phyloP scores from a whole-genome alignment of 2,113 vertebrate species.

The Sardina pilchardus region DNA sequence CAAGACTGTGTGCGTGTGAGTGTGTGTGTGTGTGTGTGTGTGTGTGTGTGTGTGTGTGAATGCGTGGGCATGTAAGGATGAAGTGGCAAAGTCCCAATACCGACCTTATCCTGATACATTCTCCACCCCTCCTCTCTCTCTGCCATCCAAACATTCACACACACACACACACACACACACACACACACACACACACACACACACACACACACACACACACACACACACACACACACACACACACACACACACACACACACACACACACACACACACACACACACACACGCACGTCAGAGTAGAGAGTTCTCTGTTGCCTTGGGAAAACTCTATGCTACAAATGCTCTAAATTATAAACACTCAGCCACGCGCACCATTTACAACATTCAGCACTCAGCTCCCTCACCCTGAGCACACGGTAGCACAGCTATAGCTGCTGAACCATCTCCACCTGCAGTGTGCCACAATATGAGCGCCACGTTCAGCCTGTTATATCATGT shows the following conservation, averaged over 20 bases:
- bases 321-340: neutral
- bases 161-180: neutral
- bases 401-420: neutral
- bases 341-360: neutral
- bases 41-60: neutral
- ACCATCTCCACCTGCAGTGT: neutral
- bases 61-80: neutral
- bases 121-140: neutral
- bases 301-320: neutral
- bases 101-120: neutral
- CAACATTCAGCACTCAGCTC: neutral
- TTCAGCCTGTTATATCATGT: neutral
- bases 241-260: neutral
- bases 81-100: neutral
- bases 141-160: neutral
- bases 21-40: neutral
- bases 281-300: neutral
- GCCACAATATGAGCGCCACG: neutral
- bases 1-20: slow-evolving; percentile 11
- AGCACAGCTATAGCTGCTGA: neutral
- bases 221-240: no score
- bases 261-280: neutral
- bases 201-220: no score
- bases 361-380: neutral
- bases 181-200: neutral